These are phyloP conservation scores for Eledona agricola DNA, from an alignment of 2,888 invertebrate species.

Conservation along the genomic window DNA sequence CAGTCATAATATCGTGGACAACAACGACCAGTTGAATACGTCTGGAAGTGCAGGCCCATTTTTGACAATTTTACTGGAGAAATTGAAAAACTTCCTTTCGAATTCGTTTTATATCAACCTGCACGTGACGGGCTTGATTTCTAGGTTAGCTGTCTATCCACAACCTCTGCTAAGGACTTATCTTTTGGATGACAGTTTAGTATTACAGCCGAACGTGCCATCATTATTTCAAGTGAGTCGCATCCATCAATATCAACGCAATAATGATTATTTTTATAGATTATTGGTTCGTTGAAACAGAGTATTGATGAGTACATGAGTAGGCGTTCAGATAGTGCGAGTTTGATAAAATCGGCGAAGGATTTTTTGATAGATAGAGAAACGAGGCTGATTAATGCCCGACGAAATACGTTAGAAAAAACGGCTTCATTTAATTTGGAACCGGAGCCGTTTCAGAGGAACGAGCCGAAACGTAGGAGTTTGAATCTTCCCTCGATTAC, in stretches of 20 bases:
- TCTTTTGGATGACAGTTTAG: conserved; percentile 83
- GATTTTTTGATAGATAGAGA: conserved; percentile 82
- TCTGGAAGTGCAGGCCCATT: conserved; percentile 74
- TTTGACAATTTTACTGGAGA: conserved; percentile 80
- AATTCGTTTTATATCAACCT: conserved; percentile 88
- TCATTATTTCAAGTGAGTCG: conserved; percentile 84
- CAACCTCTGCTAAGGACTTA: conserved; percentile 89
- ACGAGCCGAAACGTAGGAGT: conserved; percentile 78
- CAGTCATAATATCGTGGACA: conserved; percentile 59
- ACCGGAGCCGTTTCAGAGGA: conserved; percentile 68
- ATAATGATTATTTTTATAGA: conserved; percentile 61
- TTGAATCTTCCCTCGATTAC: conserved; percentile 82
- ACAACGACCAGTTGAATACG: conserved; percentile 61
- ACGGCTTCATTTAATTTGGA: conserved; percentile 39
- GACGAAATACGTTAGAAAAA: conserved; percentile 68
- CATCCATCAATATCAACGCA: no score
- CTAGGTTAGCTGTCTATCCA: conserved; percentile 86
- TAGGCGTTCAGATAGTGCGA: conserved; percentile 67
- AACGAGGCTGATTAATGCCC: conserved; percentile 75
- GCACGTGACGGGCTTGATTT: conserved; percentile 86
- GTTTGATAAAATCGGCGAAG: conserved; percentile 79
- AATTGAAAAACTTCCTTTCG: conserved; percentile 83
- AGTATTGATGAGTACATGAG: conserved; percentile 83
- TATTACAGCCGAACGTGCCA: conserved; percentile 89
- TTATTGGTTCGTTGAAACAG: conserved; percentile 81